Evolutionary conservation across 37 sponge, comb jelly and placozoan species (phyloP), one percentile per base, ranked within the genome.

Genomic region (Eunapius fragilis): DNA sequence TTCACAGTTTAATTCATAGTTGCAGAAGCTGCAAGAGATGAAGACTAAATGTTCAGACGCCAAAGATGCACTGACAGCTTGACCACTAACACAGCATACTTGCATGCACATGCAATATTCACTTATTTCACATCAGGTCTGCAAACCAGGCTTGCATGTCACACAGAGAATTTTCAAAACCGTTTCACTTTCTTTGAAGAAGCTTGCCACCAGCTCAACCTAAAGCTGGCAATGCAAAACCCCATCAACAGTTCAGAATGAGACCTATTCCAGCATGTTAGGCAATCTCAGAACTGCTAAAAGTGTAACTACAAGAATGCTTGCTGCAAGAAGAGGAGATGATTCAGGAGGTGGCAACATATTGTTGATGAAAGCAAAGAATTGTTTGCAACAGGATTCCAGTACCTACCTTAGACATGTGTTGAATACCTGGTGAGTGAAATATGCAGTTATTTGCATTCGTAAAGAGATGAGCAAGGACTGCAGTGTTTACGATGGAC

Each of bases 131-230:
- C 31, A 34, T n/a, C 58, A 87, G 87, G 81, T 87, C 14, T 87
- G 87, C 81, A 71, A 80, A 24, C 87, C 87, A 33, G 87, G 81
- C 30, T 37, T 87, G 2, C 87, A 87, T 38, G 28, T 87, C 26
- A 70, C 80, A 23, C 47, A 79, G 26, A 80, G 87, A 19, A 87
- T 87, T 31, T 87, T 86, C 38, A 86, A 31, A 70, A 48, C 0
- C 77, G 77, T 3, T 86, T 35, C 31, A 70, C 32, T 11, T 24
- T 86, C 72, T 37, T 86, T 10, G 86, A 86, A 49, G 77, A 69
- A 14, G 79, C 70, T 0, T 86, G 86, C 47, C 72, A 69, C n/a
- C 45, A 78, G 30, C 26, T 86, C 0, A 79, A 86, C 49, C 22
- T 86, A 28, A 12, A 69, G 38, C 23, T 78, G 72, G 86, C 86